phyloP scores from a whole-genome alignment of 2,113 vertebrate species.

The Lasiurus cinereus region DNA sequence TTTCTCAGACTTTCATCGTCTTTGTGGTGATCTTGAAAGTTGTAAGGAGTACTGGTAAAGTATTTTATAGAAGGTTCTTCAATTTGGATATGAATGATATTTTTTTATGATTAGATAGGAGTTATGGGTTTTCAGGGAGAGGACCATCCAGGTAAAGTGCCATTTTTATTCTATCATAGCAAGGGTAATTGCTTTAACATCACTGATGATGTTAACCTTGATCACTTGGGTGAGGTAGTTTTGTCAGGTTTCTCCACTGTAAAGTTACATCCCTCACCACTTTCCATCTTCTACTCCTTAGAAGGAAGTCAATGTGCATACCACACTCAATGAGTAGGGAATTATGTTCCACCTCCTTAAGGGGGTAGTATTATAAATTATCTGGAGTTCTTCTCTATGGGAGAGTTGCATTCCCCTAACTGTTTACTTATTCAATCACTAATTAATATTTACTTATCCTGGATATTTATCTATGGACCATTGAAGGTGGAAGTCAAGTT shows the following conservation, averaged over 20 bases:
- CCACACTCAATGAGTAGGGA: background rate
- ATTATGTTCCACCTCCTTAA: background rate
- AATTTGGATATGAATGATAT: background rate
- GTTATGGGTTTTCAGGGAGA: constrained; percentile 8
- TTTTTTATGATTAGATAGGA: background rate
- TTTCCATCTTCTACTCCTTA: background rate
- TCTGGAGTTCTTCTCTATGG: background rate
- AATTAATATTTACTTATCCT: constrained; percentile 6
- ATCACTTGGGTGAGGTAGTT: background rate
- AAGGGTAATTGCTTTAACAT: background rate
- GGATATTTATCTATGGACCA: constrained; percentile 16
- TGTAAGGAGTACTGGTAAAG: background rate
- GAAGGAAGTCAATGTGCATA: background rate
- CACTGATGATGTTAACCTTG: background rate
- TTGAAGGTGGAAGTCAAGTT: background rate
- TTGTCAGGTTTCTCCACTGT: background rate
- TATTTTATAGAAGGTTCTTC: background rate
- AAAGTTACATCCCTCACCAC: background rate
- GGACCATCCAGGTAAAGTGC: background rate
- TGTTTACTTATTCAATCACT: constrained; percentile 2
- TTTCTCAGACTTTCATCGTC: background rate
- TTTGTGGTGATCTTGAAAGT: background rate
- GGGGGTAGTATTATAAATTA: background rate
- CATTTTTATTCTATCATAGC: background rate
- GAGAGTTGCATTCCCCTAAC: background rate